These are phyloP conservation scores for Collichthys lucidus DNA, from an alignment of 2,113 vertebrate genomes.

Conservation along the genomic window DNA sequence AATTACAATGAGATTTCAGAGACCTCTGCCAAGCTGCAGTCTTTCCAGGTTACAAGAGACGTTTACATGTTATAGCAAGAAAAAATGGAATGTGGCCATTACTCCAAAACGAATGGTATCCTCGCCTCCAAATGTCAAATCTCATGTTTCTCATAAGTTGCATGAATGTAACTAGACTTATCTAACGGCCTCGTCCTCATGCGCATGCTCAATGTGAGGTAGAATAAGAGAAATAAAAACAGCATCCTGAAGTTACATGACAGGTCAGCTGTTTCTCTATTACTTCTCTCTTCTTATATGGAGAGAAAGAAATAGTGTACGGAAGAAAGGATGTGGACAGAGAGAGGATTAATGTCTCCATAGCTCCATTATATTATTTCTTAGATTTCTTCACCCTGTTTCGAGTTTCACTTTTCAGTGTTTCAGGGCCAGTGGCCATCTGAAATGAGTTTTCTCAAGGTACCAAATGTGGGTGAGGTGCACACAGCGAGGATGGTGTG, in stretches of 20 bases:
- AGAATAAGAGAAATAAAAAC: constrained; percentile 19
- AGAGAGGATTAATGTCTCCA: constrained; percentile 45
- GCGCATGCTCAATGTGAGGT: neutral
- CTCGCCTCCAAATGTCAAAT: neutral
- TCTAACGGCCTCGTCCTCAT: neutral
- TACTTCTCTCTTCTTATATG: constrained; percentile 27
- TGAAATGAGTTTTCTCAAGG: constrained; percentile 69
- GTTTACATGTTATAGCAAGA: neutral
- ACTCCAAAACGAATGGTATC: neutral
- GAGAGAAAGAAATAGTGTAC: neutral
- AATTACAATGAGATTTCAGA: neutral
- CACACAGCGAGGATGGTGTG: constrained; percentile 2
- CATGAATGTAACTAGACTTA: neutral
- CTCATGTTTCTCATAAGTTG: neutral
- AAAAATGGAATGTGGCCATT: constrained; percentile 1
- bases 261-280: constrained; percentile 41
- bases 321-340: constrained; percentile 14
- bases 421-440: constrained; percentile 58
- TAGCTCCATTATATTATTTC: constrained; percentile 40
- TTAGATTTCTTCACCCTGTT: constrained; percentile 52
- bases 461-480: constrained; percentile 38
- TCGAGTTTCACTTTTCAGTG: constrained; percentile 46
- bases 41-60: neutral
- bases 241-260: constrained; percentile 15
- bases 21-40: neutral